Conservation (phyloP, 2,888 invertebrate species). For the Acronicta psi region DNA sequence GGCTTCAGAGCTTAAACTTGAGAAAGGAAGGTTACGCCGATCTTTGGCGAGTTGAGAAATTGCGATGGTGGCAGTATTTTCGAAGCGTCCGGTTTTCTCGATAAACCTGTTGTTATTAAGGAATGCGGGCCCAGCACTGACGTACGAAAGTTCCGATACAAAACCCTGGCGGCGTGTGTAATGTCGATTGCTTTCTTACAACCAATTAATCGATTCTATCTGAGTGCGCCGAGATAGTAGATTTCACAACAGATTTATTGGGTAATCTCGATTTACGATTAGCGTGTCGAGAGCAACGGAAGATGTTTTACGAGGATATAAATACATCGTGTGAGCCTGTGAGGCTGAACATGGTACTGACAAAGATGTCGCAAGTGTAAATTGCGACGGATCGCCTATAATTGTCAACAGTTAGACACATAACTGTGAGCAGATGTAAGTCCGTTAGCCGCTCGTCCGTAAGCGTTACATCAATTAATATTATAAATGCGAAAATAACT, state of each 20-base stretch:
- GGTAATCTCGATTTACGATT: conserved; percentile 29
- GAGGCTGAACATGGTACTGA: conserved; percentile 12
- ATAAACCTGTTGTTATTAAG: conserved; percentile 69
- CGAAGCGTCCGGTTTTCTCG: conserved; percentile 74
- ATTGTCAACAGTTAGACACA: conserved; percentile 40
- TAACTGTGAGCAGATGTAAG: conserved; percentile 40
- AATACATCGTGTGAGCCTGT: conserved; percentile 24
- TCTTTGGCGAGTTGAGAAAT: conserved; percentile 57
- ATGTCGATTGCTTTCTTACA: conserved; percentile 58
- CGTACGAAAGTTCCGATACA: conserved; percentile 67
- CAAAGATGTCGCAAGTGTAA: conserved; percentile 15
- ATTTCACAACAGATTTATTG: conserved; percentile 50
- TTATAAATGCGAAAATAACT: too few relatives aligned
- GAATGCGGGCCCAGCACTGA: conserved; percentile 74
- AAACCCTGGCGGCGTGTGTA: conserved; percentile 48
- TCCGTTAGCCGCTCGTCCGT: conserved; percentile 31
- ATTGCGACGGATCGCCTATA: conserved; percentile 26
- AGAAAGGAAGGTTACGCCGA: conserved; percentile 53
- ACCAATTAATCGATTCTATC: conserved; percentile 59
- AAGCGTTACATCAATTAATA: conserved; percentile 21
- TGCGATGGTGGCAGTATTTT: conserved; percentile 56
- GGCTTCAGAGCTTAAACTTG: conserved; percentile 50
- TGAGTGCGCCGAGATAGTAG: conserved; percentile 43
- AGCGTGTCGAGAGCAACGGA: conserved; percentile 25
- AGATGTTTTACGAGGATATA: conserved; percentile 37